Evolutionary conservation across 53 echinoderm and acorn worm genomes (phyloP), one percentile per base, ranked within the genome.

Genomic region (Glandiceps talaboti): DNA sequence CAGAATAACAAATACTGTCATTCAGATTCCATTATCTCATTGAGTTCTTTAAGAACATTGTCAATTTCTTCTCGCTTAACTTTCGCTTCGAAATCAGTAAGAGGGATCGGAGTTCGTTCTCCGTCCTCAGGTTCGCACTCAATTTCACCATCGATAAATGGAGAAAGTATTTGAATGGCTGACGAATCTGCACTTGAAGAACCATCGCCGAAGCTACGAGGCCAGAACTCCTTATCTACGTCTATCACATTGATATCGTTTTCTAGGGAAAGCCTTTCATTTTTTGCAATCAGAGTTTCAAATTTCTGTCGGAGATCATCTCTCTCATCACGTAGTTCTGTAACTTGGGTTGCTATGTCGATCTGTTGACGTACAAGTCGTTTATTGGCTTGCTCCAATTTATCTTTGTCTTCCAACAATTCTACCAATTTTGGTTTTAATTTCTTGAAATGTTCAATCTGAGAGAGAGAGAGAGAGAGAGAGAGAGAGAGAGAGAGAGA

Each of bases 401-500:
- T 45, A 45, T 45, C 64, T 20, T 45, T 45, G 6, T 45, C 64
- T 45, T 45, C 20, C 20, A 45, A 20, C 20, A 45, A 20, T 20
- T 45, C 64, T 20, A 45, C 64, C 6, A 45, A 20, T 20, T 20
- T 45, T 45, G 64, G 64, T 45, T 45, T 45, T 20, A 45, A 45
- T 45, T 20, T 6, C 64, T 20, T 45, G 20, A 45, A 45, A 45
- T 45, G 6, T 12, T 45, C 64, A 20, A 45, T 12, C 64, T 45
- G 6, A 12, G 64, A 45, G 64, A 45, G 64, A 45, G 64, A 45
- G 64, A 45, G 64, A 45, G 64, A 45, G 64, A 45, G 64, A 45
- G 64, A 45, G 64, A 45, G 64, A 45, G 64, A 45, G 64, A 45
- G 64, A 45, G 64, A 45, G 64, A 45, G 64, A 45, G 64, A 45